phyloP scores from a whole-genome alignment of 2,113 vertebrate genomes.

The Erinaceus europaeus region DNA sequence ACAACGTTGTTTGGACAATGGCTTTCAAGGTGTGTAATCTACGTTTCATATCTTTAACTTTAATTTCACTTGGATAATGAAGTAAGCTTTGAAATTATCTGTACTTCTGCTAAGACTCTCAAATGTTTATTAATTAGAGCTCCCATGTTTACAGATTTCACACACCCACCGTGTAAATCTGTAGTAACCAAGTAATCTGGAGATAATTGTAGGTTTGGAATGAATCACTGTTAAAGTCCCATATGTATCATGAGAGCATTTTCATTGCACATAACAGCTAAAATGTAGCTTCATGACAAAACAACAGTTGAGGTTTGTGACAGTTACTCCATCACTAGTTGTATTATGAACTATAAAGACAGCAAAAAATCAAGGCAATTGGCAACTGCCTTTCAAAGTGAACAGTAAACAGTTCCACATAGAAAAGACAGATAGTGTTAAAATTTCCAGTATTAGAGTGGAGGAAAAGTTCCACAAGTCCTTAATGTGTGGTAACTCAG shows the following conservation, averaged over 20 bases:
- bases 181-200: background rate
- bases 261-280: background rate
- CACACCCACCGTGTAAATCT: background rate
- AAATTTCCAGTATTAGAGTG: background rate
- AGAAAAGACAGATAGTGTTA: background rate
- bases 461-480: slow-evolving; percentile 48
- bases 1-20: background rate
- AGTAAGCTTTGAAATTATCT: background rate
- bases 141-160: background rate
- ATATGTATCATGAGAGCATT: background rate
- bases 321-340: background rate
- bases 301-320: background rate
- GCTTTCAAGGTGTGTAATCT: background rate
- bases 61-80: slow-evolving; percentile 10
- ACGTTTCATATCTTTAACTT: background rate
- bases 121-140: background rate
- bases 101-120: background rate
- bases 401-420: background rate
- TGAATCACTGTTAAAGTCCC: background rate
- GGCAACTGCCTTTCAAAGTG: background rate
- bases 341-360: background rate
- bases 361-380: slow-evolving; percentile 15
- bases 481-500: background rate
- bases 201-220: background rate
- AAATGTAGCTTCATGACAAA: slow-evolving; percentile 14